Base-by-base conservation (phyloP, 2,797 vertebrate species). In the Microctenopoma lineatum region DNA sequence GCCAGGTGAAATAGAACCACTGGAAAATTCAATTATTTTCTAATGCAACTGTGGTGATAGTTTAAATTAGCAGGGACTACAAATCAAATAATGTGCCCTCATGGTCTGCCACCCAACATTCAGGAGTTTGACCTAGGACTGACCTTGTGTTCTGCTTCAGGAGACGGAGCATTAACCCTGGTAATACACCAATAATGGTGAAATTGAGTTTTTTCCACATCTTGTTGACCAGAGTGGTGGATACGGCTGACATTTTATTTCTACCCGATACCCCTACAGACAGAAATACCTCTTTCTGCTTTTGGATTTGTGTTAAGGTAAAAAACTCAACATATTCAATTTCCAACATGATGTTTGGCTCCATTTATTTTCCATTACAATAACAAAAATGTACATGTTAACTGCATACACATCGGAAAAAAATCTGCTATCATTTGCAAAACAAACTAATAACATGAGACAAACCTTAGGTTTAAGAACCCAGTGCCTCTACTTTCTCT, bases 141-240 rank as follows among this genome's bases (percentile, higher is more conserved):
- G 85, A 92, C 90, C 89, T 90, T 5, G 5, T 81, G 89, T 91
- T 93, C 85, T 65, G 89, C 92, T 84, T 83, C 83, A 82, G 82
- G 48, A 84, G 79, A 67, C 67, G 21, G 71, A 80, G 84, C 81
- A 89, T 93, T 89, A 91, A 82, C 88, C 81, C 46, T 85, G 77
- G 77, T 71, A 90, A 93, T 90, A 92, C 87, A 93, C 81, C 84
- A 93, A 93, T 90, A 90, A 88, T 76, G 77, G 83, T 80, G 86
- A 92, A 90, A 93, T 88, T 80, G 90, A 78, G 77, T 91, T 91
- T 82, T 83, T 78, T 87, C 83, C 81, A 90, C 85, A 82, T 88
- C 81, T 77, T 84, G 73, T 87, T 85, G 66, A 52, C 81, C 73
- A 79, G 87, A 90, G 66, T 54, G 80, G 71, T 84, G 78, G 77